Evolutionary conservation across 2,113 vertebrate species (phyloP), one percentile per base, ranked within the genome.

Genomic region (Numida meleagris): DNA sequence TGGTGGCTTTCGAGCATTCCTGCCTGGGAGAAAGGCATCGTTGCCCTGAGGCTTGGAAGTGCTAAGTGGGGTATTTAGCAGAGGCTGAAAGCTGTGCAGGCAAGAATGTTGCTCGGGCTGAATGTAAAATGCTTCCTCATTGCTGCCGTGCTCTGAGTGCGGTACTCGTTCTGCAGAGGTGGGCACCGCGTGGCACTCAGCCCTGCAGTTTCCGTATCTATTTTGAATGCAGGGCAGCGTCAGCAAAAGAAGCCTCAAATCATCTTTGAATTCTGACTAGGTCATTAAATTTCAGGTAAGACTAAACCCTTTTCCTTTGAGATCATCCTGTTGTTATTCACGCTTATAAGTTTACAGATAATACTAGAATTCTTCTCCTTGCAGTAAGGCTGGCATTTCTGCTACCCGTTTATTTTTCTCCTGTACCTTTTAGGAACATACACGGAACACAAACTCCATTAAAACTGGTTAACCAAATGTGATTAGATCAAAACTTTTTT

Each of bases 401-500:
- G 24, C 31, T 71, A 71, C 61, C 29, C 38, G 36, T 75, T 81
- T 82, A 43, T 81, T 89, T 94, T 91, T 74, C 58, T 89, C 57
- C 42, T 77, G 2, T 72, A 68, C 25, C 51, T 92, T 36, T 81
- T 92, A 87, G 65, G 57, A 87, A 62, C 23, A 33, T 50, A 29
- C 21, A 67, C 67, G 66, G 85, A 90, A 5, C 58, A 85, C 14
- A 92, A 82, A 78, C 45, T 50, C n/a, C 81, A 59, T 72, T 90
- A 66, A 78, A 92, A 89, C 16, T 83, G 16, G 34, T 80, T 88
- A 85, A 67, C 48, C 6, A 88, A 83, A 83, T 3, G 3, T 78
- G 63, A 78, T 87, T 65, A 88, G 81, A 91, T 92, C 75, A 93
- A 92, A 77, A 94, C 29, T 61, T 90, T 82, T 92, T 94, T 77